Percentiles rank a stretch among this genome's conserved stretches.
phyloP scores from a whole-genome alignment of 2,113 vertebrate genomes.

The Melospiza melodia region DNA sequence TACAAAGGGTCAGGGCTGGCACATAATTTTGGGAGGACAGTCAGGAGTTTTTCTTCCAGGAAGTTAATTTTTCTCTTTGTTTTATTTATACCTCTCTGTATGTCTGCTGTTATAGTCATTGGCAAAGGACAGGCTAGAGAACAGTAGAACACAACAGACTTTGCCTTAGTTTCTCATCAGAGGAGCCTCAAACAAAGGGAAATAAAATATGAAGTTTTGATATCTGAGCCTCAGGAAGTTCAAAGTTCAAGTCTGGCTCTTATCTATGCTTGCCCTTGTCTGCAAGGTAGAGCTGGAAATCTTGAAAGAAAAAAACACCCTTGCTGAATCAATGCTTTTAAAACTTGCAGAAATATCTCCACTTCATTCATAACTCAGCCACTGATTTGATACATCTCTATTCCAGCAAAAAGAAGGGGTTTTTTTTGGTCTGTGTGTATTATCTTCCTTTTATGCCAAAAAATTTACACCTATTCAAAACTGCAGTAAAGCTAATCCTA shows the following conservation, averaged over 20 bases:
- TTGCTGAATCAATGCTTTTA: not conserved
- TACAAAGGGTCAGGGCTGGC: conserved; percentile 75
- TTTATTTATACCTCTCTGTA: conserved; percentile 71
- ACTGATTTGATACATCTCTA: not conserved
- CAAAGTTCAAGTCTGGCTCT: conserved; percentile 20
- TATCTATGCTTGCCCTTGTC: not conserved
- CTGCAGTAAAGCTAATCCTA: not conserved
- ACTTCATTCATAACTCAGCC: not conserved
- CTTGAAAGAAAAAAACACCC: not conserved
- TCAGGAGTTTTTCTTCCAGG: conserved; percentile 68
- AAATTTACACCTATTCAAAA: not conserved
- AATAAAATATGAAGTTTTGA: conserved; percentile 25
- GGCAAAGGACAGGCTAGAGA: conserved; percentile 35
- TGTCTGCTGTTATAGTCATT: conserved; percentile 32
- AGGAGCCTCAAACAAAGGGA: not conserved
- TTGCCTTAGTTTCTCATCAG: not conserved
- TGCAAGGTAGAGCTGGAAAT: conserved; percentile 2
- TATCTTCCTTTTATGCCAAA: not conserved
- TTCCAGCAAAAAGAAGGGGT: not conserved
- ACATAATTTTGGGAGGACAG: conserved; percentile 74
- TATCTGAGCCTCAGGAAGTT: conserved; percentile 11
- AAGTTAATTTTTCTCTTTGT: conserved; percentile 78
- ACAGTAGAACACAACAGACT: not conserved
- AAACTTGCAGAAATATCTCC: not conserved
- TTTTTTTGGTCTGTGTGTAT: not conserved